These are phyloP conservation scores for Numida meleagris DNA, from an alignment of 2,113 vertebrate species.

Conservation along the genomic window DNA sequence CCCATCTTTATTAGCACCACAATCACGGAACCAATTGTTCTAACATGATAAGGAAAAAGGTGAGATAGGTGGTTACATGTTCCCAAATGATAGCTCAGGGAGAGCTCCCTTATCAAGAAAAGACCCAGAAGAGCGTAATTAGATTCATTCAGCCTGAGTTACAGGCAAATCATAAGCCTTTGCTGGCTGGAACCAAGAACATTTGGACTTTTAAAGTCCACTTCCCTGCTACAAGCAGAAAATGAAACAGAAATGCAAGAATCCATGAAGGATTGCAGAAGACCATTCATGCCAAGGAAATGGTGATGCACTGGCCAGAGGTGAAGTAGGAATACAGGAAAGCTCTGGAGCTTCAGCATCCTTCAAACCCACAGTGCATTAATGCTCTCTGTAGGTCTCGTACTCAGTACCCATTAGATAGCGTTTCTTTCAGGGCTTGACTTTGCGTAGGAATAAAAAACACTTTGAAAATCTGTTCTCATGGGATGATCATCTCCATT, in stretches of 20 bases:
- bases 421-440: neutral
- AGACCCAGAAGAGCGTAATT: neutral
- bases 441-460: neutral
- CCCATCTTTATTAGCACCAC: slow-evolving; percentile 49
- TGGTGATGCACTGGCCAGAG: neutral
- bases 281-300: neutral
- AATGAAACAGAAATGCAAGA: neutral
- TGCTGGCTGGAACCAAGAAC: neutral
- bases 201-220: neutral
- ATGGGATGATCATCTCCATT: neutral
- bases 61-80: slow-evolving; percentile 27
- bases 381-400: neutral
- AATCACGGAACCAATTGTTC: slow-evolving; percentile 29
- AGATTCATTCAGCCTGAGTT: neutral
- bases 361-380: neutral
- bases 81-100: neutral
- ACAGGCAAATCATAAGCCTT: neutral
- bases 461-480: neutral
- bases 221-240: neutral
- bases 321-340: neutral
- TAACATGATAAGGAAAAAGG: slow-evolving; percentile 33
- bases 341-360: neutral
- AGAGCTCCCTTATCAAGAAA: neutral
- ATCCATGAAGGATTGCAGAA: neutral
- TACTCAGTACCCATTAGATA: neutral